A percentile compares a stretch with the other conserved stretches of the same genome.
Conservation (phyloP, 1,140 invertebrate species). For the Carcinoscorpius rotundicauda region DNA sequence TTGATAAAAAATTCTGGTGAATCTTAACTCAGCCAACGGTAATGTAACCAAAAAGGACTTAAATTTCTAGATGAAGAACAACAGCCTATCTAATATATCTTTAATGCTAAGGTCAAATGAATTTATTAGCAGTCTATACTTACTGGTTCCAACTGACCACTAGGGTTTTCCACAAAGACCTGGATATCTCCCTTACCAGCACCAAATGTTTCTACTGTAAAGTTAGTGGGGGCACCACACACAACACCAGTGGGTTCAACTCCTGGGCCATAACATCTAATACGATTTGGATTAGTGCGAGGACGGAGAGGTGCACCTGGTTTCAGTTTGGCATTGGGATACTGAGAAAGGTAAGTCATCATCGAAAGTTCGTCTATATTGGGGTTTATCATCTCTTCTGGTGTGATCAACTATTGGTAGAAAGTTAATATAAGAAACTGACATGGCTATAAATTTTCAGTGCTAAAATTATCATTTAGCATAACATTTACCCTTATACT, state of each 20-base stretch:
- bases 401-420: slow-evolving; percentile 64
- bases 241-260: slow-evolving; percentile 66
- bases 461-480: too few relatives aligned
- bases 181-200: slow-evolving; percentile 68
- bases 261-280: slow-evolving; percentile 80
- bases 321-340: slow-evolving; percentile 79
- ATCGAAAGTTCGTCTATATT: slow-evolving; percentile 92
- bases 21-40: too few relatives aligned
- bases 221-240: slow-evolving; percentile 63
- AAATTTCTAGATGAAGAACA: neutral
- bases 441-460: too few relatives aligned
- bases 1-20: too few relatives aligned
- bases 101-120: too few relatives aligned
- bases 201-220: slow-evolving; percentile 79
- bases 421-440: slow-evolving; percentile 7
- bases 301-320: slow-evolving; percentile 63
- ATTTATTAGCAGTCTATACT: slow-evolving; percentile 21
- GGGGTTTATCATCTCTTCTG: slow-evolving; percentile 84
- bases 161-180: slow-evolving; percentile 60
- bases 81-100: neutral
- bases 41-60: too few relatives aligned
- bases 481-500: too few relatives aligned
- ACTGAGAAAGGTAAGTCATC: slow-evolving; percentile 94
- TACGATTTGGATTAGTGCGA: slow-evolving; percentile 64
- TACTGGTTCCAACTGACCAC: slow-evolving; percentile 54